Percentiles rank a stretch among this genome's conserved stretches.
These are phyloP conservation scores for Congeria kusceri DNA, from an alignment of 2,888 invertebrate species.

Conservation along the genomic window DNA sequence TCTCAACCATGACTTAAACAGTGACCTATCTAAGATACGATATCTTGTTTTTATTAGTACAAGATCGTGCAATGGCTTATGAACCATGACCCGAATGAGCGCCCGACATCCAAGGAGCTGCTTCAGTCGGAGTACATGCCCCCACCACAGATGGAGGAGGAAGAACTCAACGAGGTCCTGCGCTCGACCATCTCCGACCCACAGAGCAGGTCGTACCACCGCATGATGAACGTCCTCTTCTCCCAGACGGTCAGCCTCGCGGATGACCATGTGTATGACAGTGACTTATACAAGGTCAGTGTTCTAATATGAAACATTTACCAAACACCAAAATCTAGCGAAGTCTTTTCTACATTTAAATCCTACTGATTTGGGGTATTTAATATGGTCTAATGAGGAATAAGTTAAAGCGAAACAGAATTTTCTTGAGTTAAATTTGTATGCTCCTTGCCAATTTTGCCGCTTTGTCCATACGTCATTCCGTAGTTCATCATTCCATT, in stretches of 20 bases:
- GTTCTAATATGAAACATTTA: not conserved
- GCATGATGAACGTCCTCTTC: conserved; percentile 85
- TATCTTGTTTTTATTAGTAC: conserved; percentile 65
- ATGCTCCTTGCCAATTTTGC: too few relatives aligned
- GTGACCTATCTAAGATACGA: too few relatives aligned
- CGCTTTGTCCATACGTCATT: too few relatives aligned
- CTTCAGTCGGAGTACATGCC: conserved; percentile 93
- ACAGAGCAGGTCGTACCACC: conserved; percentile 91
- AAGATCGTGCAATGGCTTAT: conserved; percentile 89
- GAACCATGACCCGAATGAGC: conserved; percentile 92
- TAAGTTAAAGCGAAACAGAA: too few relatives aligned
- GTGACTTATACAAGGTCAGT: conserved; percentile 86
- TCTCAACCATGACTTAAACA: conserved; percentile 94
- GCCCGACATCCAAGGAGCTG: conserved; percentile 95
- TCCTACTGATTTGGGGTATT: too few relatives aligned
- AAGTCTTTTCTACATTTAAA: too few relatives aligned
- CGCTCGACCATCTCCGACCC: conserved; percentile 93
- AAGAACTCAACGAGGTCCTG: conserved; percentile 91
- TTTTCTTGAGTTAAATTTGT: too few relatives aligned
- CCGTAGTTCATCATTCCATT: too few relatives aligned
- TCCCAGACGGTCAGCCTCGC: conserved; percentile 88
- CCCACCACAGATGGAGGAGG: conserved; percentile 93
- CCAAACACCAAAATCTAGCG: too few relatives aligned
- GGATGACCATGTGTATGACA: conserved; percentile 94
- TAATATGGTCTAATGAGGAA: too few relatives aligned